Percentiles rank a stretch among this genome's conserved stretches.
phyloP scores from a whole-genome alignment of 2,888 invertebrate species.

The Lingula anatina region DNA sequence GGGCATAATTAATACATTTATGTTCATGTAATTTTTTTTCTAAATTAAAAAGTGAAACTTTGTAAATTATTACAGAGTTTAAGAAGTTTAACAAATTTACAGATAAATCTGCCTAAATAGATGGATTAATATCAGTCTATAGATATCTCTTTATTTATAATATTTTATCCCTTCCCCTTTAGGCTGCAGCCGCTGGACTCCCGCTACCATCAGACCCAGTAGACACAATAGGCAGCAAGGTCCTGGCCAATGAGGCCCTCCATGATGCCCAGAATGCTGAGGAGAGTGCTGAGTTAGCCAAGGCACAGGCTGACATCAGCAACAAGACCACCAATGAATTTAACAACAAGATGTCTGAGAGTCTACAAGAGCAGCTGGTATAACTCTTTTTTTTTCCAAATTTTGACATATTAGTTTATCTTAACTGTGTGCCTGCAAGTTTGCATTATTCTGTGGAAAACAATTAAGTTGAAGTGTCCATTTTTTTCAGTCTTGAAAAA shows the following conservation, averaged over 20 bases:
- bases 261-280: slow-evolving; percentile 28
- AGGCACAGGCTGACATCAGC: slow-evolving; percentile 24
- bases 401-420: neutral
- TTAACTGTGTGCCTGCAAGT: too few relatives aligned
- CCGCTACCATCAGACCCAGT: slow-evolving; percentile 23
- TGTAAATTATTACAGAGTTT: too few relatives aligned
- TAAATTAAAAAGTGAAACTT: too few relatives aligned
- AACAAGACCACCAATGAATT: slow-evolving; percentile 24
- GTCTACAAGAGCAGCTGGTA: slow-evolving; percentile 35
- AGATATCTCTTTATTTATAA: too few relatives aligned
- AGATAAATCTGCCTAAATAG: too few relatives aligned
- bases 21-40: neutral
- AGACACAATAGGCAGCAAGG: slow-evolving; percentile 24
- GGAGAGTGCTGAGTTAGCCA: slow-evolving; percentile 28
- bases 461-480: too few relatives aligned
- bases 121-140: too few relatives aligned
- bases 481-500: too few relatives aligned
- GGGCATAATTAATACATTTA: neutral
- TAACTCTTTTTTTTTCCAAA: slow-evolving; percentile 3
- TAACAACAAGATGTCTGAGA: slow-evolving; percentile 25
- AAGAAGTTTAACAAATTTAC: too few relatives aligned
- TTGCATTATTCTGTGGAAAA: too few relatives aligned
- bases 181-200: slow-evolving; percentile 36
- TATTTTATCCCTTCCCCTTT: too few relatives aligned
- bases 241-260: slow-evolving; percentile 22